Base-by-base conservation (phyloP, 1,140 invertebrate genomes). In the Epicauta chinensis region DNA sequence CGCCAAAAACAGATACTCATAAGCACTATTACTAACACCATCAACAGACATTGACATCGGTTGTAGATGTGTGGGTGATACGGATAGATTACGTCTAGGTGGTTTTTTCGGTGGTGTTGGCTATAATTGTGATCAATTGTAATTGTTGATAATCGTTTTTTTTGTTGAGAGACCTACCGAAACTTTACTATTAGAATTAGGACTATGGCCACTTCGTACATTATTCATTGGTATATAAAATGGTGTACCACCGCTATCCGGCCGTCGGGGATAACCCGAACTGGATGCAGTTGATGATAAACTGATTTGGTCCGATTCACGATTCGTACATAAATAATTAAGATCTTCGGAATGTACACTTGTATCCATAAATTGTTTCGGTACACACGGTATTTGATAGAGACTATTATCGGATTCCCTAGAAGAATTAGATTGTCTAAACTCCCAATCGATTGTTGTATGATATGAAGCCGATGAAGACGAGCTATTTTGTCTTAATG, bases 21-120 rank as follows among this genome's bases (percentile, higher is more conserved):
- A 82, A 2, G 73, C 67, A 45, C 58, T 62, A 51, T 75, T 78
- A 62, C 73, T 75, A 37, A 75, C 73, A 23, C 74, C 73, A 41
- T 79, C 78, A 1, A 73, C 74, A 2, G 79, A 79, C 16, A 77
- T 62, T 0, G 78, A 77, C 75, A 79, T 76, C 66, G 34, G 75
- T 73, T 61, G 77, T 10, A 77, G 57, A 54, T 83, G 81, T 2
- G 86, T 89, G 11, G 90, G 90, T 1, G 89, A 92, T 15, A 91
- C 84, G 14, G 87, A 88, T 12, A 92, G 73, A 66, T 91, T 91
- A 44, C 89, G 76, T 36, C 90, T 75, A 0, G 90, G 90, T 44
- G 90, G 89, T 70, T 93, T 93, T 71, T 91, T 91, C 2, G 89
- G 89, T 23, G 89, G 88, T 29, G 85, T 88, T 35, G 86, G 83